A percentile compares a stretch with the other conserved stretches of the same genome.
phyloP scores from a whole-genome alignment of 2,113 vertebrate species.

The Harpagus bidentatus region DNA sequence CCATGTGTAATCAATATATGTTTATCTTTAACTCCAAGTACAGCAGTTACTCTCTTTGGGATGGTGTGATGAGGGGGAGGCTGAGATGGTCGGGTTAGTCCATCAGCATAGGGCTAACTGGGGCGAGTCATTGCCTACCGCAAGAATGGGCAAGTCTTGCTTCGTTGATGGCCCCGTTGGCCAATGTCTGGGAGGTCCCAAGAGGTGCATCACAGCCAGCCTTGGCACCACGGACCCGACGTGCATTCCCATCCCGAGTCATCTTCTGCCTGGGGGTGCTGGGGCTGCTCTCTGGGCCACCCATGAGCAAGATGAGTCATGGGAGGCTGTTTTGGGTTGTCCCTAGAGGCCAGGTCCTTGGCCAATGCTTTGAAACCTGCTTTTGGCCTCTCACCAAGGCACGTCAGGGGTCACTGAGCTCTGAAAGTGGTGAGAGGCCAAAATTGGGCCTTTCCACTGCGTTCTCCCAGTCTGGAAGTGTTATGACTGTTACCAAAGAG shows the following conservation, averaged over 20 bases:
- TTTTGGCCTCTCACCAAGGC: constrained; percentile 30
- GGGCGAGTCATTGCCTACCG: not conserved
- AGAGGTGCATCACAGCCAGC: not conserved
- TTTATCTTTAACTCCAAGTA: constrained; percentile 60
- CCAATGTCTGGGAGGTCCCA: not conserved
- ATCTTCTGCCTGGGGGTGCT: not conserved
- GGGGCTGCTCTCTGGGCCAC: not conserved
- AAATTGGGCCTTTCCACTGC: constrained; percentile 3
- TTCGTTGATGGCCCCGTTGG: fast-evolving
- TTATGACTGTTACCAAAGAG: constrained; percentile 62
- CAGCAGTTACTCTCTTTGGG: constrained; percentile 61
- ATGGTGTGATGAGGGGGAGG: constrained; percentile 19
- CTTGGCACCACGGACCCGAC: not conserved
- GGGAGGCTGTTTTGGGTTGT: not conserved
- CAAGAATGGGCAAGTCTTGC: not conserved
- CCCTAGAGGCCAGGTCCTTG: not conserved
- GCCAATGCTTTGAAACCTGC: constrained; percentile 8
- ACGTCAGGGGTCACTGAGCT: not conserved
- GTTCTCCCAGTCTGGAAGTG: constrained; percentile 41
- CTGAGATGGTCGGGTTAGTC: not conserved
- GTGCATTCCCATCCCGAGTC: not conserved
- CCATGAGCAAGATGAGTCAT: fast-evolving
- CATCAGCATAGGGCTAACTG: not conserved
- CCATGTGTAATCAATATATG: constrained; percentile 64
- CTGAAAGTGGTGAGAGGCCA: constrained; percentile 23